A percentile compares a stretch with the other conserved stretches of the same genome.
These are phyloP conservation scores for Drosophila kurseongensis DNA, from an alignment of 1,140 invertebrate genomes.

Conservation along the genomic window DNA sequence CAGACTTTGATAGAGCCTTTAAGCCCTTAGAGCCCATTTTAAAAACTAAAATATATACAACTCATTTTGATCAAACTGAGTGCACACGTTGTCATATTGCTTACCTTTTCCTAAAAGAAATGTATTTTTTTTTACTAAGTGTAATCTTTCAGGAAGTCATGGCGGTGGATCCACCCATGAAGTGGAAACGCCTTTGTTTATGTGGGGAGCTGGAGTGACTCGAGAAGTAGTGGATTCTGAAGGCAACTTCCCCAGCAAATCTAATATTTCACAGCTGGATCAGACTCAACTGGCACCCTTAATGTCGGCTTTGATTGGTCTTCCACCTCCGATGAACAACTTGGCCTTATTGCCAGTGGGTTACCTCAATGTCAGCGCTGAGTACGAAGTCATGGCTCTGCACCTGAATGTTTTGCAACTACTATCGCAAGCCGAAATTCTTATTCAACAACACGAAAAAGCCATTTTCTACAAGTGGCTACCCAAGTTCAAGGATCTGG, in stretches of 20 bases:
- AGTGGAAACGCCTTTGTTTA: constrained; percentile 10
- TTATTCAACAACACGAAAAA: constrained; percentile 8
- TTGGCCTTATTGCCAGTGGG: constrained; percentile 13
- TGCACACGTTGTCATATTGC: too few relatives aligned
- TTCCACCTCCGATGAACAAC: constrained; percentile 32
- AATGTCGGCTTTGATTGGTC: constrained; percentile 75
- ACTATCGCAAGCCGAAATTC: constrained; percentile 5
- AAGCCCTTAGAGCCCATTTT: too few relatives aligned
- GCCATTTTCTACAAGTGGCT: constrained; percentile 50
- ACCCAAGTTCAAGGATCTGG: constrained; percentile 27
- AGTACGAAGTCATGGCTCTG: constrained; percentile 86
- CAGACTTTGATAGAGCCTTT: too few relatives aligned
- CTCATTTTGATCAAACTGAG: too few relatives aligned
- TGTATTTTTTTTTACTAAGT: not conserved
- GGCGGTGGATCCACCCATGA: constrained; percentile 86
- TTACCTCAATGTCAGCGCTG: constrained; percentile 21
- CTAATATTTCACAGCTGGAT: not conserved
- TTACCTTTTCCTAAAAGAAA: too few relatives aligned
- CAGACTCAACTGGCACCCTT: constrained; percentile 29
- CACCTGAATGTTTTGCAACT: constrained; percentile 22
- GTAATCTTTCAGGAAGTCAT: constrained; percentile 88
- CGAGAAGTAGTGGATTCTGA: not conserved
- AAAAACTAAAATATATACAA: too few relatives aligned
- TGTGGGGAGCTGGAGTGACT: constrained; percentile 27
- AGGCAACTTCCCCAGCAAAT: not conserved